Base-by-base conservation (phyloP, 2,888 invertebrate species). In the Euphydryas editha region DNA sequence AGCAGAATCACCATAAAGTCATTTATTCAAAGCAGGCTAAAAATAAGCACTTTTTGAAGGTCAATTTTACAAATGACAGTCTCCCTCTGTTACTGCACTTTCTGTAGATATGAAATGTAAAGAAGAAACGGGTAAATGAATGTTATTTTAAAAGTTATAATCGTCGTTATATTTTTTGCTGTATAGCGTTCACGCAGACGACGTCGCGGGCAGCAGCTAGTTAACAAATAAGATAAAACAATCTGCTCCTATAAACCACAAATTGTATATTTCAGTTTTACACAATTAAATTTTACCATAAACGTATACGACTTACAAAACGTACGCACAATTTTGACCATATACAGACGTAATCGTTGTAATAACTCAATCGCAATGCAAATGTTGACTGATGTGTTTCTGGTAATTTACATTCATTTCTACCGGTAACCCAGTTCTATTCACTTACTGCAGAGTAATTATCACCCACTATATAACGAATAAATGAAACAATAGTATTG, bases 401-500 rank as follows among this genome's bases (percentile, higher is more conserved):
- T 63, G 51, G 57, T 60, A 60, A 62, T 62, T 61, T 49, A 24
- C 63, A 59, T 62, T 62, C 62, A 59, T 65, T 65, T 62, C 68
- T 59, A 59, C 46, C 46, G n/a, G 59, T 64, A 69, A 69, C 68
- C 63, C 62, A 72, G 63, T 72, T 70, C 49, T 63, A 59, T 69
- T 58, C 49, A 62, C 20, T 54, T 0, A 24, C 30, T 54, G 42
- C 51, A 65, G 51, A 58, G 59, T 67, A 72, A 68, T 72, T 72
- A 72, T 63, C 71, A 69, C 60, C 62, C 21, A 54, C 30, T 65
- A 62, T 62, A 60, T 64, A 67, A 59, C 39, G 59, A 59, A 67
- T 66, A 64, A 69, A 65, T 65, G 62, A 46, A 68, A 69, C 69
- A 69, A 69, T 71, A 67, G 66, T 58, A 59, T 65, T 56, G 63